Evolutionary conservation across 2,113 vertebrate species (phyloP).

Genomic region (Cephalopterus ornatus): DNA sequence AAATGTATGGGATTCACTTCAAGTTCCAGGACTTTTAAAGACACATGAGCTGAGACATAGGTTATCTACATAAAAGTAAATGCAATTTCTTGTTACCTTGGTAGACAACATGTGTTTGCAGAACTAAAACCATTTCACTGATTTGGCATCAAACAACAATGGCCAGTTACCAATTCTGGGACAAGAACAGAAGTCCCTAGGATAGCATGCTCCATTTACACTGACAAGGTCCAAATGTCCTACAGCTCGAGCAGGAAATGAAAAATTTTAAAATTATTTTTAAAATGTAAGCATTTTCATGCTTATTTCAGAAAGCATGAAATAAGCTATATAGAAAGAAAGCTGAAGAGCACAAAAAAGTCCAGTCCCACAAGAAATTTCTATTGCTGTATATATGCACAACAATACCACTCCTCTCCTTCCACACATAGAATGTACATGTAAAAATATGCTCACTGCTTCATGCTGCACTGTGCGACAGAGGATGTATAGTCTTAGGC

Average conservation of each 20-base stretch:
- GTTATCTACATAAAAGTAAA: background rate
- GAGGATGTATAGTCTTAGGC: background rate
- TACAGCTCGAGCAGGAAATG: background rate
- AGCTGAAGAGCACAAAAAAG: background rate
- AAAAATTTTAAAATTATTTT: background rate
- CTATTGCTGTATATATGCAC: background rate
- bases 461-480: background rate
- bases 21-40: background rate
- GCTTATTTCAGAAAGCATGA: background rate
- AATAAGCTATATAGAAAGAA: background rate
- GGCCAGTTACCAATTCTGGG: background rate
- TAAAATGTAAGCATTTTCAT: background rate
- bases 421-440: background rate
- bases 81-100: background rate
- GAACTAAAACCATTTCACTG: background rate
- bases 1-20: background rate
- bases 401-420: background rate
- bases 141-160: background rate
- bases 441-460: background rate
- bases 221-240: background rate
- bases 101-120: background rate
- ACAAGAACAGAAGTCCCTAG: background rate
- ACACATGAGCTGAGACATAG: accelerated
- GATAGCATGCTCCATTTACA: background rate
- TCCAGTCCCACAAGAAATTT: background rate